phyloP scores from a whole-genome alignment of 2,888 invertebrate genomes.

The Criorhina ranunculi region DNA sequence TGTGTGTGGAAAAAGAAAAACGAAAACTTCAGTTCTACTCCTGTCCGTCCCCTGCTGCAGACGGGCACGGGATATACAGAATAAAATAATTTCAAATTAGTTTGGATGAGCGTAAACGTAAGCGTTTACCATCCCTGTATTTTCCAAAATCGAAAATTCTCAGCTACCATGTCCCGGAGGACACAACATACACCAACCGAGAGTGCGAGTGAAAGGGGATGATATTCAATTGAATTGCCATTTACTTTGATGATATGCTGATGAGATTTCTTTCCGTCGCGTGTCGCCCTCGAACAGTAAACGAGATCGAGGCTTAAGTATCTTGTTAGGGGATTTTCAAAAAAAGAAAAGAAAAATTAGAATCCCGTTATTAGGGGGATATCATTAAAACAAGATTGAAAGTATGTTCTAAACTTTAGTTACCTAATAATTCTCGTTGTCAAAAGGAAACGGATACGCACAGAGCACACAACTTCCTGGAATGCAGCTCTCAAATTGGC shows the following conservation, averaged over 20 bases:
- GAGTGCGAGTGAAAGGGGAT: conserved; percentile 4
- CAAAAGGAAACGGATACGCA: conserved; percentile 35
- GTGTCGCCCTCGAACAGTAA: conserved; percentile 13
- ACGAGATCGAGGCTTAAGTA: conserved; percentile 42
- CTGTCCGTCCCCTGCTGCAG: conserved; percentile 1
- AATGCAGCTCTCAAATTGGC: conserved; percentile 60
- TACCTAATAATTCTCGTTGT: conserved; percentile 46
- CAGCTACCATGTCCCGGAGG: conserved; percentile 13
- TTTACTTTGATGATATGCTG: conserved; percentile 73
- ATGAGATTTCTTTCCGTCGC: conserved; percentile 57
- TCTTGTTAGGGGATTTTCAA: conserved; percentile 34
- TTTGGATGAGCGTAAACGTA: conserved; percentile 49
- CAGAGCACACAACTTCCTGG: conserved; percentile 9
- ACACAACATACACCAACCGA: neutral
- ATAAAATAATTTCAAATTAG: conserved; percentile 70
- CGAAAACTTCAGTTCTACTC: neutral
- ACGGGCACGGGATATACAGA: neutral
- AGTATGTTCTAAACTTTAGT: conserved; percentile 27
- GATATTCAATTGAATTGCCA: conserved; percentile 68
- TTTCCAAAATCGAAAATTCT: conserved; percentile 58
- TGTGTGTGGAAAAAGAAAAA: neutral
- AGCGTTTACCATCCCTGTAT: conserved; percentile 31
- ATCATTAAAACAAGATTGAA: conserved; percentile 10
- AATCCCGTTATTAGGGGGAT: conserved; percentile 42
- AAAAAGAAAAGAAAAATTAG: conserved; percentile 21